Evolutionary conservation across 1,140 invertebrate genomes (phyloP).

Genomic region (Lepidurus couesii): DNA sequence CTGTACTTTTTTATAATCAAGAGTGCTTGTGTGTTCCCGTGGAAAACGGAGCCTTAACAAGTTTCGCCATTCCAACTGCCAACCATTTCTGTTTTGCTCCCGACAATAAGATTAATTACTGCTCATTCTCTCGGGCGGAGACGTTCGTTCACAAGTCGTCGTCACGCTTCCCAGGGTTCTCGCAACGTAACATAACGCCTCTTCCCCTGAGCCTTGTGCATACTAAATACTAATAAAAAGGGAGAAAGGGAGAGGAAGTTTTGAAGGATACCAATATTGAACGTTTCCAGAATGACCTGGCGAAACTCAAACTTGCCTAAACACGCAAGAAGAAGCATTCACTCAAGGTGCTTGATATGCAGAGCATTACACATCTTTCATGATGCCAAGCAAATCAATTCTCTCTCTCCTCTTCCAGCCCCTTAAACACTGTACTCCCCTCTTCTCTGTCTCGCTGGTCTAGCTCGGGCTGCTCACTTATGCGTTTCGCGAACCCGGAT

Average conservation of each 20-base stretch:
- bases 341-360: background rate
- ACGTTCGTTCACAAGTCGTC: background rate
- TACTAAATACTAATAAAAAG: background rate
- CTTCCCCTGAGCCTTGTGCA: background rate
- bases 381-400: slow-evolving; percentile 8
- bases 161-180: background rate
- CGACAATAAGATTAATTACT: slow-evolving; percentile 2
- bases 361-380: background rate
- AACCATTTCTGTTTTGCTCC: background rate
- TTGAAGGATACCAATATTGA: background rate
- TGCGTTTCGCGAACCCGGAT: slow-evolving; percentile 20
- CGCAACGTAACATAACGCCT: background rate
- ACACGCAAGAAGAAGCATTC: too few relatives aligned
- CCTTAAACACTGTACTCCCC: background rate
- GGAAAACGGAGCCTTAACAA: background rate
- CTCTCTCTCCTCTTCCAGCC: background rate
- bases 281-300: background rate
- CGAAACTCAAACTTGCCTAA: background rate
- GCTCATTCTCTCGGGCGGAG: background rate
- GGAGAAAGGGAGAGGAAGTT: background rate
- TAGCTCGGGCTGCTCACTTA: background rate
- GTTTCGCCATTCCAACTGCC: too few relatives aligned
- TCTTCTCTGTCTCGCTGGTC: background rate
- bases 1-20: too few relatives aligned
- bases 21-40: too few relatives aligned